These are phyloP conservation scores for Nipponia nippon DNA, from an alignment of 2,113 vertebrate genomes.

Conservation along the genomic window DNA sequence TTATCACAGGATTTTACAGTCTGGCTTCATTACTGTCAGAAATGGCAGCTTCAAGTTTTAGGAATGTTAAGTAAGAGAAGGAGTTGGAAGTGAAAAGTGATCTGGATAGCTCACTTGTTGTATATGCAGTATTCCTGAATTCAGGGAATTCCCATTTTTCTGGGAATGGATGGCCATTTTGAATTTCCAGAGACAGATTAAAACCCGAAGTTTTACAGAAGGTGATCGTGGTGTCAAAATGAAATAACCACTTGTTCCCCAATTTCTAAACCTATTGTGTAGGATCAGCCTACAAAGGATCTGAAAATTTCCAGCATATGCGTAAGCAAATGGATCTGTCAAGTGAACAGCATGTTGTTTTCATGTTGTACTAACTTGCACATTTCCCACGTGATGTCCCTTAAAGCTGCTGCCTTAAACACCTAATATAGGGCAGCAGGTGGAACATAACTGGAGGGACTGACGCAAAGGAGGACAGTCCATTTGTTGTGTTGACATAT, in stretches of 20 bases:
- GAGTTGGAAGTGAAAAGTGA: background rate
- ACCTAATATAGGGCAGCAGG: background rate
- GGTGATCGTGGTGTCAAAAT: rapidly evolving
- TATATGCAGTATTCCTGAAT: background rate
- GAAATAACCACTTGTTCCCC: background rate
- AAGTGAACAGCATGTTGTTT: background rate
- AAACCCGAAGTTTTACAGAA: background rate
- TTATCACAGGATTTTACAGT: background rate
- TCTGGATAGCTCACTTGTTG: background rate
- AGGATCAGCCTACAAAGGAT: background rate
- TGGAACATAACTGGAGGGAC: constrained; percentile 1
- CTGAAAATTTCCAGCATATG: background rate
- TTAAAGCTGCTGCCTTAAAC: constrained; percentile 2
- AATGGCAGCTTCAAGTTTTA: background rate
- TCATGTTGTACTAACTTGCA: background rate
- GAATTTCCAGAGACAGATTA: background rate
- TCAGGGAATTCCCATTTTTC: background rate
- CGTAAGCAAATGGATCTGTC: background rate
- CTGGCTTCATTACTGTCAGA: background rate
- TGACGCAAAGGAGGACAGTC: background rate
- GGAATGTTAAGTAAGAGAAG: background rate
- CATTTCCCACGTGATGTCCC: background rate
- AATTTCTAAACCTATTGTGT: background rate
- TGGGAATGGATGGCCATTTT: rapidly evolving
- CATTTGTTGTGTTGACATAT: constrained; percentile 39